Percentiles rank a stretch among this genome's conserved stretches.
Conservation (phyloP, 2,888 invertebrate genomes). For the Ophion ellenae region DNA sequence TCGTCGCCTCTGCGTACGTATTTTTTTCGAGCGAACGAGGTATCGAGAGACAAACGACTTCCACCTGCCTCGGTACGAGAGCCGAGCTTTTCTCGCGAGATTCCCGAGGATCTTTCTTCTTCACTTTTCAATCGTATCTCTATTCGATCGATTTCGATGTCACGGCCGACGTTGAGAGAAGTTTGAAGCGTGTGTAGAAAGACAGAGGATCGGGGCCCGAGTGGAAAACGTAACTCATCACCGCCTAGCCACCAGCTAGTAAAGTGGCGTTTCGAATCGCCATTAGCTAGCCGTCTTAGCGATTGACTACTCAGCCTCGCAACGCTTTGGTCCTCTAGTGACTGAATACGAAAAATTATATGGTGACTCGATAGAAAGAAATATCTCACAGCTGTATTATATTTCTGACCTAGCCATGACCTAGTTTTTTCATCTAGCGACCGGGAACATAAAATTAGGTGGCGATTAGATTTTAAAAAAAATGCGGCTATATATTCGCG, state of each 20-base stretch:
- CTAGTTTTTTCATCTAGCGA: background rate
- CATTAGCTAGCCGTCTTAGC: too few species aligned
- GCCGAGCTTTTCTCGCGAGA: constrained; percentile 46
- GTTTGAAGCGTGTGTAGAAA: background rate
- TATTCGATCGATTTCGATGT: background rate
- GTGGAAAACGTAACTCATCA: too few species aligned
- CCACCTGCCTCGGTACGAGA: constrained; percentile 47
- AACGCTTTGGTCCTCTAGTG: too few species aligned
- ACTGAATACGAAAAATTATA: too few species aligned
- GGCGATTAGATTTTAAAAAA: constrained; percentile 60
- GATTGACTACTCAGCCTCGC: too few species aligned
- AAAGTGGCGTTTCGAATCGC: too few species aligned
- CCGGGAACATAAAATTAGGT: constrained; percentile 50
- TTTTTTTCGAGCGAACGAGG: constrained; percentile 59
- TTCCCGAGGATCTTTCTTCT: constrained; percentile 27
- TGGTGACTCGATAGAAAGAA: too few species aligned
- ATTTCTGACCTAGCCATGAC: too few species aligned
- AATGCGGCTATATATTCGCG: too few species aligned
- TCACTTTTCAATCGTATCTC: constrained; percentile 35
- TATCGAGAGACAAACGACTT: constrained; percentile 70
- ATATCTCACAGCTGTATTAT: too few species aligned
- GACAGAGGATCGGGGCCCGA: constrained; percentile 42
- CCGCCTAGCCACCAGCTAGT: too few species aligned
- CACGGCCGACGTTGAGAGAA: too few species aligned
- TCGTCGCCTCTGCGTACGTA: background rate